Base-by-base conservation (phyloP, 2,888 invertebrate genomes). In the Campoplex nolae region DNA sequence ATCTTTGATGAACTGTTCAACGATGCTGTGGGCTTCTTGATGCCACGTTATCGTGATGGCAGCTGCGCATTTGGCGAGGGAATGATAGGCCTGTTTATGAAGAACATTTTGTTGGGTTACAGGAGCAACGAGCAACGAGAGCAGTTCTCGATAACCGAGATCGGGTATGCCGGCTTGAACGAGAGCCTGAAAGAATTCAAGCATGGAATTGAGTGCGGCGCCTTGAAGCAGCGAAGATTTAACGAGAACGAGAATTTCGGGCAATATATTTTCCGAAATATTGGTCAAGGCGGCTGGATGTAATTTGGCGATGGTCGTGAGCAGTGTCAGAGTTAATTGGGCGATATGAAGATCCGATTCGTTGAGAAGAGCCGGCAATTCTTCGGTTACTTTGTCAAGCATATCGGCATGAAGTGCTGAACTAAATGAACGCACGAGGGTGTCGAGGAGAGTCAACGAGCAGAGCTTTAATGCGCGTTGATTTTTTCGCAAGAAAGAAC, bases 281-380 rank as follows among this genome's bases (percentile, higher is more conserved):
- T 96, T 96, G 83, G 97, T 96, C 90, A 98, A 95, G 73, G 98
- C 98, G 89, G 96, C 96, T 11, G 98, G 97, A 93, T 98, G 97
- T 68, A 97, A 95, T 88, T 96, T 95, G 77, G 98, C 98, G 62
- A 98, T 97, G 78, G 98, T 97, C 88, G 98, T 98, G 80, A 99
- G 95, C 77, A 98, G 95, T 80, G 97, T 96, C 86, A 99, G 95
- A 38, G 98, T 98, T 91, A 98, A 96, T 95, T 99, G 99, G 73
- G 99, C 98, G 90, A 99, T 98, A 95, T 99, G 99, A 88, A 99
- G 95, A 95, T 99, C 99, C 67, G 97, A 96, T 95, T 99, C 99
- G 92, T 97, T 98, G 89, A 99, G 96, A 77, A 99, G 95, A 16
- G 98, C 97, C 13, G 99, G 98, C 91, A 99, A 96, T 95, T 99